These are phyloP conservation scores for Paralvinella palmiformis DNA, from an alignment of 1,140 invertebrate species.

Conservation along the genomic window DNA sequence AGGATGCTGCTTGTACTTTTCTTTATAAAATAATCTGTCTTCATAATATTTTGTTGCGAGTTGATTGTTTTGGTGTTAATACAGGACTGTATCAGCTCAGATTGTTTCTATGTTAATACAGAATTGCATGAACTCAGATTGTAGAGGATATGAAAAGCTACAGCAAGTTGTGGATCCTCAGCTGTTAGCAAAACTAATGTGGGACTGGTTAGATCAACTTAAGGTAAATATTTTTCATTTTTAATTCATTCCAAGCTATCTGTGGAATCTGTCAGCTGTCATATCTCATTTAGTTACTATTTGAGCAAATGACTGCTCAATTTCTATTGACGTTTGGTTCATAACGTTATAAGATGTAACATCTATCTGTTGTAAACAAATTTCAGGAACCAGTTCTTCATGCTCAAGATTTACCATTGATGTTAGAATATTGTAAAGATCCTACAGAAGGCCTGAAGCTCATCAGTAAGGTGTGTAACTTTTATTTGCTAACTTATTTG, in stretches of 20 bases:
- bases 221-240: slow-evolving; percentile 57
- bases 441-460: slow-evolving; percentile 58
- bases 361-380: slow-evolving; percentile 6
- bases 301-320: too few relatives aligned
- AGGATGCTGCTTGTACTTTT: too few relatives aligned
- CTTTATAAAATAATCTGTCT: too few relatives aligned
- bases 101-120: not conserved
- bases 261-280: too few relatives aligned
- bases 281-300: too few relatives aligned
- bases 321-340: too few relatives aligned
- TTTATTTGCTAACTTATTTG: too few relatives aligned
- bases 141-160: slow-evolving; percentile 45
- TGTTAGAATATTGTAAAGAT: slow-evolving; percentile 53
- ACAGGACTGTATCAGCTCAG: too few relatives aligned
- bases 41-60: too few relatives aligned
- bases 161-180: slow-evolving; percentile 54
- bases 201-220: slow-evolving; percentile 62
- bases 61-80: too few relatives aligned
- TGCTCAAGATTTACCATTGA: slow-evolving; percentile 61
- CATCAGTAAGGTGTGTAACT: slow-evolving; percentile 56
- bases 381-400: slow-evolving; percentile 60
- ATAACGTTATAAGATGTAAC: not conserved
- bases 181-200: slow-evolving; percentile 62
- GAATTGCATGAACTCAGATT: not conserved
- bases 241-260: too few relatives aligned